Percentiles rank a stretch among this genome's conserved stretches.
Evolutionary conservation across 2,113 vertebrate genomes (phyloP).

Genomic region (Laticauda laticaudata): DNA sequence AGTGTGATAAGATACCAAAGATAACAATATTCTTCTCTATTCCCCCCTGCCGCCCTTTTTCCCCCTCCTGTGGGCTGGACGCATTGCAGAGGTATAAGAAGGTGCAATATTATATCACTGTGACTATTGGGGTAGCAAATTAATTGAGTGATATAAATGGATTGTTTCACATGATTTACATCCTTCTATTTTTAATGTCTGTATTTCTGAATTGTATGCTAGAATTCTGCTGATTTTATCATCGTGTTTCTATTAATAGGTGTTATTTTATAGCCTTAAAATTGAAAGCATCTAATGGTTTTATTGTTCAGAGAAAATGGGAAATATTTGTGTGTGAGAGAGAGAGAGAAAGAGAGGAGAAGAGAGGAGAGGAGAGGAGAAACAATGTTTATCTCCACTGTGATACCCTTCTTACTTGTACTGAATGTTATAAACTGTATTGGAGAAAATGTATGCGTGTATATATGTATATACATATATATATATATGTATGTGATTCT

Average conservation of each 20-base stretch:
- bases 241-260: neutral
- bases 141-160: neutral
- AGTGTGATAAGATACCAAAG: neutral
- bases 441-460: neutral
- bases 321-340: neutral
- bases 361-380: neutral
- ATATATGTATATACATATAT: too few relatives aligned
- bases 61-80: neutral
- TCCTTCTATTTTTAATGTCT: constrained; percentile 28
- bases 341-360: neutral
- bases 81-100: constrained; percentile 5
- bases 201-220: constrained; percentile 39
- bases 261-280: neutral
- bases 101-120: neutral
- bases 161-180: constrained; percentile 7
- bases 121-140: neutral
- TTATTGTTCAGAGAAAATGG: neutral
- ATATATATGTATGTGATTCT: neutral
- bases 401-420: neutral
- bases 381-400: neutral
- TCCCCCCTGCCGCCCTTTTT: neutral
- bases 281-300: neutral
- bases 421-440: neutral
- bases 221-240: constrained; percentile 24
- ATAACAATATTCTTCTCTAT: neutral